phyloP scores from a whole-genome alignment of 2,888 invertebrate species.

The Heteromyza rotundicornis region DNA sequence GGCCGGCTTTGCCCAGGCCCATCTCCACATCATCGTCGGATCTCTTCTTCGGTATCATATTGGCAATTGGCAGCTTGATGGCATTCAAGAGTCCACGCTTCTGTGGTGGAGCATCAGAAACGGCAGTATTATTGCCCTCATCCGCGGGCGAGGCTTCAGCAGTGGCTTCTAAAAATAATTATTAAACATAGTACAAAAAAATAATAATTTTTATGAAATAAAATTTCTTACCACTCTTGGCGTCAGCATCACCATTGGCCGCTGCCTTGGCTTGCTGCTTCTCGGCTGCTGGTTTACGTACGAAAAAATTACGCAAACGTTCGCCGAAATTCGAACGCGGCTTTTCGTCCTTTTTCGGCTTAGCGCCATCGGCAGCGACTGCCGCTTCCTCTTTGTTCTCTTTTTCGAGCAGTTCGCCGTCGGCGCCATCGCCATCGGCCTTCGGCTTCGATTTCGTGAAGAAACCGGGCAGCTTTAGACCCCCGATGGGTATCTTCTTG shows the following conservation, averaged over 20 bases:
- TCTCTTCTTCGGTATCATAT: slow-evolving; percentile 67
- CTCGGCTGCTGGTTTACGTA: slow-evolving; percentile 62
- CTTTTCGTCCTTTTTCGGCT: slow-evolving; percentile 46
- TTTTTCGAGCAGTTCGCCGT: slow-evolving; percentile 64
- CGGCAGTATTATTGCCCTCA: slow-evolving; percentile 33
- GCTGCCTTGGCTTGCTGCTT: slow-evolving; percentile 48
- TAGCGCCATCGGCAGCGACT: slow-evolving; percentile 28
- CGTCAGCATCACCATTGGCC: slow-evolving; percentile 55
- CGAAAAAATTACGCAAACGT: slow-evolving; percentile 67
- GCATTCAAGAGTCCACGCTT: slow-evolving; percentile 68
- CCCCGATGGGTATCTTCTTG: slow-evolving; percentile 84
- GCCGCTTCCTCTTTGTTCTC: slow-evolving; percentile 56
- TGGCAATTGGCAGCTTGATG: slow-evolving; percentile 70
- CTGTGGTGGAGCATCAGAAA: slow-evolving; percentile 47
- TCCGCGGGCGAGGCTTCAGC: slow-evolving; percentile 48
- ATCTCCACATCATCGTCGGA: slow-evolving; percentile 65
- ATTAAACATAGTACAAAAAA: background rate
- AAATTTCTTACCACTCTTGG: slow-evolving; percentile 59
- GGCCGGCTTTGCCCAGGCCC: slow-evolving; percentile 70
- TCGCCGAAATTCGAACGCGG: slow-evolving; percentile 57
- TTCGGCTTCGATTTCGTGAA: slow-evolving; percentile 78
- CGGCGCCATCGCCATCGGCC: slow-evolving; percentile 67
- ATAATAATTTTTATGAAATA: background rate
- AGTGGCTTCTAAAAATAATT: slow-evolving; percentile 49
- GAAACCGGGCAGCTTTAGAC: slow-evolving; percentile 87